Percentiles rank a stretch among this genome's conserved stretches.
Conservation (phyloP, 1,140 invertebrate species). For the Helicorthomorpha holstii region DNA sequence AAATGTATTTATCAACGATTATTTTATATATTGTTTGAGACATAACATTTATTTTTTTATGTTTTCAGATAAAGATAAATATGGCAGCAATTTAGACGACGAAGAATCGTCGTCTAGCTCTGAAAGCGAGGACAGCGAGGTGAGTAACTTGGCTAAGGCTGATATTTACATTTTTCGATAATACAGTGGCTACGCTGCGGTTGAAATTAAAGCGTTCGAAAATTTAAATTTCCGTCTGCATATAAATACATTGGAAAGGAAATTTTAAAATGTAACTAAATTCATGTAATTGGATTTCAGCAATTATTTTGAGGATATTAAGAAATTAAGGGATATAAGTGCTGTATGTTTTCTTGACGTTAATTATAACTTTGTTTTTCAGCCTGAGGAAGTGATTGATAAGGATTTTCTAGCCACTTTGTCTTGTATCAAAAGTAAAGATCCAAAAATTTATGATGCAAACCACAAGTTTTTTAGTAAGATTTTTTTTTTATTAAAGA, state of each 20-base stretch:
- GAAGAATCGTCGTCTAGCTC: slow-evolving; percentile 22
- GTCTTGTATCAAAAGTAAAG: slow-evolving; percentile 64
- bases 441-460: slow-evolving; percentile 71
- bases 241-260: slow-evolving; percentile 5
- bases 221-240: slow-evolving; percentile 2
- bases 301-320: too few species aligned
- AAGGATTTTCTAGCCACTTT: slow-evolving; percentile 72
- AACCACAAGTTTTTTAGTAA: slow-evolving; percentile 53
- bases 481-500: slow-evolving; percentile 9
- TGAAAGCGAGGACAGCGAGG: slow-evolving; percentile 45
- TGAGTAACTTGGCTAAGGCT: slow-evolving; percentile 25
- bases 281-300: neutral
- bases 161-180: slow-evolving; percentile 14
- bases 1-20: neutral
- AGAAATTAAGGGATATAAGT: too few species aligned
- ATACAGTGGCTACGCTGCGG: neutral
- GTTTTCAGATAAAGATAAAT: slow-evolving; percentile 50
- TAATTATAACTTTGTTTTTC: neutral
- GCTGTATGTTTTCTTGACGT: neutral
- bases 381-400: slow-evolving; percentile 45
- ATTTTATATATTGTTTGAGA: neutral
- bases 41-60: neutral
- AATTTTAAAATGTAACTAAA: neutral
- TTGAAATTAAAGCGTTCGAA: neutral
- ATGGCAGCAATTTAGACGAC: slow-evolving; percentile 36